Evolutionary conservation across 1,140 invertebrate genomes (phyloP).

Genomic region (Stenopsyche tienmushanensis): DNA sequence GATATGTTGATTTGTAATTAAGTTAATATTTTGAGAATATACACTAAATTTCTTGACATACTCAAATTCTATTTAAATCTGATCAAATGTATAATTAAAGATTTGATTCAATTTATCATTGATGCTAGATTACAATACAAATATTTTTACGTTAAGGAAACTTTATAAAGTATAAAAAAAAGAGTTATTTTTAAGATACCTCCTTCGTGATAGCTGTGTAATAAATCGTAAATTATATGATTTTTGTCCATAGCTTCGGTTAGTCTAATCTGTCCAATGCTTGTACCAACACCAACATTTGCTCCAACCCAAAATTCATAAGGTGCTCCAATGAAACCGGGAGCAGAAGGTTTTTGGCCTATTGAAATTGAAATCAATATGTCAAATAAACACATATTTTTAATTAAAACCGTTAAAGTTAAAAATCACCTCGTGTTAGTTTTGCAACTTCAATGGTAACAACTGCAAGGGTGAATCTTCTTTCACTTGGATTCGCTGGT

Average conservation of each 20-base stretch:
- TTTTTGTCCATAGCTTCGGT: conserved; percentile 68
- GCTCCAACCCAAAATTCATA: conserved; percentile 89
- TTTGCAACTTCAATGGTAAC: conserved; percentile 71
- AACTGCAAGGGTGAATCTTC: conserved; percentile 77
- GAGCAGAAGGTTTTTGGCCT: conserved; percentile 58
- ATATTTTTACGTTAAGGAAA: background rate
- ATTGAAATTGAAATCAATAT: conserved; percentile 25
- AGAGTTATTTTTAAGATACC: conserved; percentile 56
- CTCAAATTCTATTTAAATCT: no score
- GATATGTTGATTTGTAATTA: no score
- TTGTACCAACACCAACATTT: conserved; percentile 78
- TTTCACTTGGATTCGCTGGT: conserved; percentile 77
- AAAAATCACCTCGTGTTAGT: conserved; percentile 58
- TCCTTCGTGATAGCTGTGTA: conserved; percentile 80
- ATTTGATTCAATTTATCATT: no score
- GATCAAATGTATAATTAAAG: no score
- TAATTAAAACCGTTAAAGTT: no score
- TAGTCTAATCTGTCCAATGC: conserved; percentile 80
- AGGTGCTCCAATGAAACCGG: conserved; percentile 83
- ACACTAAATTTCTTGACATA: no score
- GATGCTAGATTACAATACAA: no score
- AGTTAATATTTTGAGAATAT: no score
- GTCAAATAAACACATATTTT: background rate
- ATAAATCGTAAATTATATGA: conserved; percentile 71
- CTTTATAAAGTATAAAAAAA: background rate